Conservation (phyloP, 1,140 invertebrate species). For the Trypoxylus dichotomus region DNA sequence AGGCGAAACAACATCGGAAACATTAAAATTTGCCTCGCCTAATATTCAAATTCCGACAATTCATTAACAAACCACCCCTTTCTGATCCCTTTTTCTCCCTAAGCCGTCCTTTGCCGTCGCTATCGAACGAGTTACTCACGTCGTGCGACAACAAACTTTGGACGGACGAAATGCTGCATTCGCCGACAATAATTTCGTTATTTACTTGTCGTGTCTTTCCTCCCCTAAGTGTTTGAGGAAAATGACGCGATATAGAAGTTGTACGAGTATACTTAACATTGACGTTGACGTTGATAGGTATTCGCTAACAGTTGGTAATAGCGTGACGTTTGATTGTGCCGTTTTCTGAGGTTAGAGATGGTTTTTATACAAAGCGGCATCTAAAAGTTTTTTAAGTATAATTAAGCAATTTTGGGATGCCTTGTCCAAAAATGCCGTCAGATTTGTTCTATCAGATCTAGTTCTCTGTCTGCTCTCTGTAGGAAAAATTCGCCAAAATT, state of each 20-base stretch:
- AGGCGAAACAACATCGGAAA: neutral
- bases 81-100: neutral
- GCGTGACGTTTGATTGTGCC: neutral
- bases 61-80: neutral
- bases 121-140: neutral
- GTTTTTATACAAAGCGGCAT: no score
- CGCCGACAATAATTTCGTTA: neutral
- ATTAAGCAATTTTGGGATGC: no score
- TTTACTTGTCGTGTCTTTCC: neutral
- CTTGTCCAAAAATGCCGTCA: no score
- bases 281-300: neutral
- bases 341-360: no score
- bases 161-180: neutral
- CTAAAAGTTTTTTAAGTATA: no score
- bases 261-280: no score
- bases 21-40: conserved; percentile 17
- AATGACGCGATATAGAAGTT: no score
- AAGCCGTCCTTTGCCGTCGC: neutral
- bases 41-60: conserved; percentile 24
- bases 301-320: neutral
- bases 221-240: no score
- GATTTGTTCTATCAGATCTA: no score
- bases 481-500: no score
- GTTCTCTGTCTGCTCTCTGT: no score
- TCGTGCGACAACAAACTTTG: neutral